These are phyloP conservation scores for Leptinotarsa texana DNA, from an alignment of 1,140 invertebrate genomes.

Conservation along the genomic window DNA sequence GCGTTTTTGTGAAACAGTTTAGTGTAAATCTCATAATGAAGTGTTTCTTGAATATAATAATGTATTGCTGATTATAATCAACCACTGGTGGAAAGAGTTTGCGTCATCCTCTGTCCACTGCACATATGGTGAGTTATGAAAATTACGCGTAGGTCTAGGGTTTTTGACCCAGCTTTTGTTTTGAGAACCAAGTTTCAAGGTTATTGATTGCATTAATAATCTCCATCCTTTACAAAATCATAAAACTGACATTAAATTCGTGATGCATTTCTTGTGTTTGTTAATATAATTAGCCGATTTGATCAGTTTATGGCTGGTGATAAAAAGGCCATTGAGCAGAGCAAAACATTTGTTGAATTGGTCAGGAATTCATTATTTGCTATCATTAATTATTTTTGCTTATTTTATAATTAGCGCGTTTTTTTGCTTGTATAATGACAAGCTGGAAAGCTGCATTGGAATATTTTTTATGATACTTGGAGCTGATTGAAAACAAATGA, in stretches of 20 bases:
- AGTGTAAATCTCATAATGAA: no score
- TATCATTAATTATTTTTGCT: background rate
- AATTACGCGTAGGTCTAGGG: slow-evolving; percentile 37
- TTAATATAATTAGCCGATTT: slow-evolving; percentile 34
- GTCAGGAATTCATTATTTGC: slow-evolving; percentile 4
- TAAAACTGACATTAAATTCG: slow-evolving; percentile 41
- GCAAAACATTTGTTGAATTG: slow-evolving; percentile 2
- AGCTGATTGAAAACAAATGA: no score
- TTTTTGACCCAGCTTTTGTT: slow-evolving; percentile 41
- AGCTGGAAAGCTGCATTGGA: no score
- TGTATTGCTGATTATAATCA: no score
- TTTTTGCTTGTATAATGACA: no score
- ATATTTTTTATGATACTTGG: no score
- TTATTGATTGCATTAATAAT: slow-evolving; percentile 34
- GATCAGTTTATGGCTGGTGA: slow-evolving; percentile 24
- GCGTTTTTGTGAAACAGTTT: no score
- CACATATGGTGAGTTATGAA: slow-evolving; percentile 28
- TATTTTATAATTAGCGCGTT: background rate
- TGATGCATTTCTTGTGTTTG: slow-evolving; percentile 43
- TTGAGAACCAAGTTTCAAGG: slow-evolving; percentile 40
- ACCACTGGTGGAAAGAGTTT: background rate
- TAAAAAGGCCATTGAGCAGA: slow-evolving; percentile 9
- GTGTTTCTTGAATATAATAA: no score
- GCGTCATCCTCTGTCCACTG: background rate
- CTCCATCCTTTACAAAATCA: slow-evolving; percentile 29